Conservation (phyloP, 1,140 invertebrate species). For the Papilio xuthus region DNA sequence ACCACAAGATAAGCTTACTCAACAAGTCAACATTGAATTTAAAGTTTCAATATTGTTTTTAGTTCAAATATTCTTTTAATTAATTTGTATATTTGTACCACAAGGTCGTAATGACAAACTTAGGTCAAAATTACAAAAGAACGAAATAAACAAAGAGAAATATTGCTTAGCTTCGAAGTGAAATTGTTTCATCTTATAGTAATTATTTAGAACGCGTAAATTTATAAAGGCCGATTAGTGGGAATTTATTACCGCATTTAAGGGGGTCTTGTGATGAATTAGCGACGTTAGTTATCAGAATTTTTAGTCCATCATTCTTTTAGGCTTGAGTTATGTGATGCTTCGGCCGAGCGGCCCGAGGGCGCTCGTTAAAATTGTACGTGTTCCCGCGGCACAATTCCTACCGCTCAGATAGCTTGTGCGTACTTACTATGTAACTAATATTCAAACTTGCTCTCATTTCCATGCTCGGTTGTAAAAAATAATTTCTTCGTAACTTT, state of each 20-base stretch:
- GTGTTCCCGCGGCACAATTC: constrained; percentile 37
- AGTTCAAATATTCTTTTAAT: no score
- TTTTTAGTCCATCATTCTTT: constrained; percentile 39
- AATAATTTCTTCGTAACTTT: neutral
- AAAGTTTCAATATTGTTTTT: no score
- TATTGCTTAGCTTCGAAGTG: neutral
- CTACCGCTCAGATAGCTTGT: constrained; percentile 34
- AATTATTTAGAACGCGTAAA: constrained; percentile 24
- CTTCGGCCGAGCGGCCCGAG: constrained; percentile 27
- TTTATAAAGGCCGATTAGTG: constrained; percentile 14
- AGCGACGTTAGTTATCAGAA: constrained; percentile 36
- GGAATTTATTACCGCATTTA: constrained; percentile 2
- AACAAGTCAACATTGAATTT: no score
- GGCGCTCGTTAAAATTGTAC: constrained; percentile 39
- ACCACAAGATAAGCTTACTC: no score
- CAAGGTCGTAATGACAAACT: neutral
- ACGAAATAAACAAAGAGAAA: constrained; percentile 1
- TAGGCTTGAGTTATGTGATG: constrained; percentile 36
- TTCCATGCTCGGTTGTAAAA: constrained; percentile 29
- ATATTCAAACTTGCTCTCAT: constrained; percentile 37
- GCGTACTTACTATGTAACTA: constrained; percentile 34
- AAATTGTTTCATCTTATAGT: constrained; percentile 18
- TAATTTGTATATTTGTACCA: no score
- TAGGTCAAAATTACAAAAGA: neutral
- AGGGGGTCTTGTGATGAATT: constrained; percentile 22